These are phyloP conservation scores for Agrochola macilenta DNA, from an alignment of 2,888 invertebrate genomes.

Conservation along the genomic window DNA sequence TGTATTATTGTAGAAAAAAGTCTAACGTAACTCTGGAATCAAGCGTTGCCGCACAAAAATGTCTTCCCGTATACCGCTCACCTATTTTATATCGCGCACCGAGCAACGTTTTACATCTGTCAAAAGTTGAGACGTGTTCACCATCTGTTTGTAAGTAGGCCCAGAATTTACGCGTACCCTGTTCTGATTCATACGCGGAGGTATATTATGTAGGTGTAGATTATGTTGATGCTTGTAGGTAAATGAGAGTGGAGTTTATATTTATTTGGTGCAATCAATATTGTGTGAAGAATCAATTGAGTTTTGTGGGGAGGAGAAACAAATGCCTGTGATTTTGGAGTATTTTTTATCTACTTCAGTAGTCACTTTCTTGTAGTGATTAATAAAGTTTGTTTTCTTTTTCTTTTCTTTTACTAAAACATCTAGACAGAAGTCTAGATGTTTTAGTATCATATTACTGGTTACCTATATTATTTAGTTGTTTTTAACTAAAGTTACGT, in stretches of 20 bases:
- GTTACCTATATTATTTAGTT: too few relatives aligned
- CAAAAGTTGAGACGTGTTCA: constrained; percentile 79
- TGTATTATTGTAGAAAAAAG: too few relatives aligned
- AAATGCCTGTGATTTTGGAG: constrained; percentile 5
- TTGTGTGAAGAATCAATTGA: constrained; percentile 18
- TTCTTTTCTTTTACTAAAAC: too few relatives aligned
- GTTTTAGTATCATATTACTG: background rate
- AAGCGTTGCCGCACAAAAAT: constrained; percentile 9
- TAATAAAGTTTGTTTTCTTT: background rate
- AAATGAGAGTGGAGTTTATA: constrained; percentile 18
- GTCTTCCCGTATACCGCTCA: constrained; percentile 57
- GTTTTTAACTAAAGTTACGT: too few relatives aligned
- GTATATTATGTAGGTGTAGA: constrained; percentile 35
- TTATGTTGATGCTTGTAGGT: background rate
- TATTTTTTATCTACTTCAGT: background rate
- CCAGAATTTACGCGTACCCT: constrained; percentile 59
- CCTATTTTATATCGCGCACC: constrained; percentile 74
- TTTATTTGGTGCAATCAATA: constrained; percentile 40
- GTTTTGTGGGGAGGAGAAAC: background rate
- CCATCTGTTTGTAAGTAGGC: constrained; percentile 74
- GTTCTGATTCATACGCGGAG: constrained; percentile 59
- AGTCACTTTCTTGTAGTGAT: background rate
- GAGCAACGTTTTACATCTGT: constrained; percentile 79
- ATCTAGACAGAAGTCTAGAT: too few relatives aligned
- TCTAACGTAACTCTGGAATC: background rate